A percentile compares a stretch with the other conserved stretches of the same genome.
Evolutionary conservation across 2,888 invertebrate species (phyloP).

Genomic region (Sinelater perroti): DNA sequence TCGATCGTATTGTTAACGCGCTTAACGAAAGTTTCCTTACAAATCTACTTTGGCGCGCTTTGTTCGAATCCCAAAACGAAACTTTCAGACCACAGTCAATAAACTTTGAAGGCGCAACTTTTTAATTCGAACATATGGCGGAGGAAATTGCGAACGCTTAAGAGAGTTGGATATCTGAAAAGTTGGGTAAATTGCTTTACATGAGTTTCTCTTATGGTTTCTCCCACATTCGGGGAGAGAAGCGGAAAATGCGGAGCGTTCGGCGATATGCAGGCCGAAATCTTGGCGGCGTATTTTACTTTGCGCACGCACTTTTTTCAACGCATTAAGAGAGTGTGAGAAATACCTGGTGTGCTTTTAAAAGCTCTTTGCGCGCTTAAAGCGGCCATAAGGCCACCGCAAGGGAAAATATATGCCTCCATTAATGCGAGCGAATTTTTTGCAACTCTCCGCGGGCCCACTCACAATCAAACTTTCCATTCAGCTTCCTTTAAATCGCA

Average conservation of each 20-base stretch:
- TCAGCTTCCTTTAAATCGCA: too few relatives aligned
- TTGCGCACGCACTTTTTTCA: background rate
- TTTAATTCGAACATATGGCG: slow-evolving; percentile 41
- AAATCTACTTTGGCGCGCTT: slow-evolving; percentile 36
- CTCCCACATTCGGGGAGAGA: slow-evolving; percentile 16
- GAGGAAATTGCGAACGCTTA: slow-evolving; percentile 38
- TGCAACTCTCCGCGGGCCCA: background rate
- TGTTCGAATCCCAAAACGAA: slow-evolving; percentile 38
- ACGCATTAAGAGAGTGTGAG: background rate
- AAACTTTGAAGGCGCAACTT: slow-evolving; percentile 41
- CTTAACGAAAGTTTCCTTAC: slow-evolving; percentile 31
- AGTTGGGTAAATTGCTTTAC: slow-evolving; percentile 38
- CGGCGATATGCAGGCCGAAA: background rate
- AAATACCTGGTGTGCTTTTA: background rate
- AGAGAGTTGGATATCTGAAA: slow-evolving; percentile 38
- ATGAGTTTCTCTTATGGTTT: slow-evolving; percentile 31
- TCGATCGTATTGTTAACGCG: slow-evolving; percentile 35
- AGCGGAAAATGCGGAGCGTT: slow-evolving; percentile 2
- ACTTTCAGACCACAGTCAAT: slow-evolving; percentile 42
- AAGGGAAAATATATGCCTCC: background rate
- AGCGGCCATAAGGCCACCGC: too few relatives aligned
- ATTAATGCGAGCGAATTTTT: slow-evolving; percentile 1
- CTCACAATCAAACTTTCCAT: slow-evolving; percentile 3
- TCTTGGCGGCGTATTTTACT: background rate
- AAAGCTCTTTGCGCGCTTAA: background rate